Conservation (phyloP, 1,140 invertebrate genomes). For the Semibalanus balanoides region DNA sequence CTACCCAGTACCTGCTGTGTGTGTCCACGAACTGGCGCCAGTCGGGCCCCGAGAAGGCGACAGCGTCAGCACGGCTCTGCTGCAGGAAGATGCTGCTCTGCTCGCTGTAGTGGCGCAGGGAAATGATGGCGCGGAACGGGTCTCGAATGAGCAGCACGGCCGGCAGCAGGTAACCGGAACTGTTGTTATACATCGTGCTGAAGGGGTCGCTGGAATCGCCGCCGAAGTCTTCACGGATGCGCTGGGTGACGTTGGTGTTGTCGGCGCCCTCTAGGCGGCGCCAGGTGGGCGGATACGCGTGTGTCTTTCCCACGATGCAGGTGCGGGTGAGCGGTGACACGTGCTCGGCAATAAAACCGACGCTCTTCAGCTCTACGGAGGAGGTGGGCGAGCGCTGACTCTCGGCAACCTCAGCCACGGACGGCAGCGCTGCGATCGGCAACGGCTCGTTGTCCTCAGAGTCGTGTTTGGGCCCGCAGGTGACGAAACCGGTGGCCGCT, state of each 20-base stretch:
- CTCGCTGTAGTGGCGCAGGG: conserved; percentile 25
- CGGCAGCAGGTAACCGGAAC: neutral
- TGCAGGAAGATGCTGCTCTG: neutral
- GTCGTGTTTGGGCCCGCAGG: conserved; percentile 15
- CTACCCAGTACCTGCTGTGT: neutral
- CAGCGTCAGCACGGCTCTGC: neutral
- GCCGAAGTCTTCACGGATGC: neutral
- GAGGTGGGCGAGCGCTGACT: neutral
- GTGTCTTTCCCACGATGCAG: neutral
- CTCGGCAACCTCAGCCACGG: neutral
- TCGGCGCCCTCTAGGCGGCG: too few species aligned
- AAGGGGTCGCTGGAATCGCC: neutral
- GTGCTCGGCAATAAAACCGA: neutral
- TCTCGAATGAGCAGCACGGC: conserved; percentile 28
- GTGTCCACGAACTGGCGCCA: neutral
- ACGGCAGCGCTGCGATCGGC: neutral
- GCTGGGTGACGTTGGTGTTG: neutral
- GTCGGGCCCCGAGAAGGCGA: neutral
- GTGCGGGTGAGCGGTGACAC: neutral
- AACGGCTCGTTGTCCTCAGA: neutral
- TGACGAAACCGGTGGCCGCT: conserved; percentile 25
- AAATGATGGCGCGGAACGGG: conserved; percentile 29
- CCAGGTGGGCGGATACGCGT: neutral
- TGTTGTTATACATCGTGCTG: too few species aligned
- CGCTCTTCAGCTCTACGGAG: neutral